These are phyloP conservation scores for Rhamnusium bicolor DNA, from an alignment of 2,888 invertebrate species.

Conservation along the genomic window DNA sequence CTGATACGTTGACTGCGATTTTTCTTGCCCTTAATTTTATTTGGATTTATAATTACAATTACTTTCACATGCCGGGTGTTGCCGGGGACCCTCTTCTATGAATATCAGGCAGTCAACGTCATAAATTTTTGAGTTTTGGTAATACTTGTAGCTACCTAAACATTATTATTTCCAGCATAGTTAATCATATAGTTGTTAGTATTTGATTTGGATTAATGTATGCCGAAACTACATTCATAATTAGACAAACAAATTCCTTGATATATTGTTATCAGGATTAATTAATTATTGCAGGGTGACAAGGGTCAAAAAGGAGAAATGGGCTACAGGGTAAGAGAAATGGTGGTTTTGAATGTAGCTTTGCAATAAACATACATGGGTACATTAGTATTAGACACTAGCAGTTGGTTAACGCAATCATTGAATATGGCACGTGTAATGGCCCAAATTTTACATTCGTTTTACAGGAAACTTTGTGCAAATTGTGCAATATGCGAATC, in stretches of 20 bases:
- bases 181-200: constrained; percentile 22
- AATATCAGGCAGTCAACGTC: constrained; percentile 21
- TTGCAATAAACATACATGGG: constrained; percentile 39
- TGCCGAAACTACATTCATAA: neutral
- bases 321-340: constrained; percentile 81
- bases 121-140: neutral
- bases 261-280: constrained; percentile 45
- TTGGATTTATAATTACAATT: neutral
- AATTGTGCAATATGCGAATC: neutral
- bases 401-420: constrained; percentile 25
- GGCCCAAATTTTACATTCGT: neutral
- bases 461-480: neutral
- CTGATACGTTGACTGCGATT: neutral
- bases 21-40: neutral
- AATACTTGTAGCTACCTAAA: neutral
- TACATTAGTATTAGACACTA: constrained; percentile 48
- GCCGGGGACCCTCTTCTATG: constrained; percentile 14
- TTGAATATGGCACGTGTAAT: constrained; percentile 35
- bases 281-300: constrained; percentile 76
- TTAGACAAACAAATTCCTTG: constrained; percentile 1
- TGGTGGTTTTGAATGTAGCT: constrained; percentile 53
- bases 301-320: constrained; percentile 84
- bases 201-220: constrained; percentile 22
- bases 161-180: neutral
- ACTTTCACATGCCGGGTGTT: neutral